Evolutionary conservation across 1,140 invertebrate genomes (phyloP).

Genomic region (Zaprionus ghesquierei): DNA sequence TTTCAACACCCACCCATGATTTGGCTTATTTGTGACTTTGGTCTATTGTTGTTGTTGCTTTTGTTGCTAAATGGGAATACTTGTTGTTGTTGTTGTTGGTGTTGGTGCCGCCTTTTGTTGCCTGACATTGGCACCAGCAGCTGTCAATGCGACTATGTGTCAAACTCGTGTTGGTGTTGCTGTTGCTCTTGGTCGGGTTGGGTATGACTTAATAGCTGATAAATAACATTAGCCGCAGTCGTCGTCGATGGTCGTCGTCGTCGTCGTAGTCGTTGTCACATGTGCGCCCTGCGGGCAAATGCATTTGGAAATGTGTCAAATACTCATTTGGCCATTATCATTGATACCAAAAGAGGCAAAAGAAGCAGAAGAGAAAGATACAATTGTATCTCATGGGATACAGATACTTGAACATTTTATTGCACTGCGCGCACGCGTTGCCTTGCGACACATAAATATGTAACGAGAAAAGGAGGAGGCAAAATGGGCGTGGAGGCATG

Average conservation of each 20-base stretch:
- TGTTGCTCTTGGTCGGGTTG: constrained; percentile 25
- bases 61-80: constrained; percentile 36
- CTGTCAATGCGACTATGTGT: constrained; percentile 49
- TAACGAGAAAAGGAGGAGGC: no score
- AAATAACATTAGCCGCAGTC: constrained; percentile 47
- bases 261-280: constrained; percentile 44
- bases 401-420: constrained; percentile 16
- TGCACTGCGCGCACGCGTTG: not conserved
- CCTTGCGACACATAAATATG: not conserved
- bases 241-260: no score
- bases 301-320: constrained; percentile 48
- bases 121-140: constrained; percentile 72
- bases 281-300: constrained; percentile 39
- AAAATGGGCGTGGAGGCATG: not conserved
- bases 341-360: not conserved
- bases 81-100: constrained; percentile 8
- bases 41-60: constrained; percentile 5
- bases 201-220: constrained; percentile 75
- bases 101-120: constrained; percentile 43
- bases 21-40: constrained; percentile 73
- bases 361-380: constrained; percentile 15
- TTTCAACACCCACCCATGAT: constrained; percentile 78
- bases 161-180: constrained; percentile 4
- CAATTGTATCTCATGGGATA: constrained; percentile 43
- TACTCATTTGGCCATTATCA: constrained; percentile 40